These are phyloP conservation scores for Yponomeuta sedellus DNA, from an alignment of 2,888 invertebrate species.

Conservation along the genomic window DNA sequence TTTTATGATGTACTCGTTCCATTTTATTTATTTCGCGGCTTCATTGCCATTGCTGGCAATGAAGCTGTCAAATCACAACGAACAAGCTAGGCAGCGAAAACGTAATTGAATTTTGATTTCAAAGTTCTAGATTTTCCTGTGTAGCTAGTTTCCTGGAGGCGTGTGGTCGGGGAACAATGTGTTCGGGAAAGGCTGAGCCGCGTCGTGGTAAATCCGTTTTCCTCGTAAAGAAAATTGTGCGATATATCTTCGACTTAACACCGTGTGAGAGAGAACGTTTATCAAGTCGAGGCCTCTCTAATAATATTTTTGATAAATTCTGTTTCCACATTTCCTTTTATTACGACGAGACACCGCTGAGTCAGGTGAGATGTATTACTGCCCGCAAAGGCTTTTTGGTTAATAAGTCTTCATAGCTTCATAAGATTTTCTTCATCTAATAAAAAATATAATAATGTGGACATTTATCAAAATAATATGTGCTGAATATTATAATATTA, in stretches of 20 bases:
- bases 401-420: not conserved
- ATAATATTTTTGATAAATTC: constrained; percentile 38
- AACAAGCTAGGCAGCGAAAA: not conserved
- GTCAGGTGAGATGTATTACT: constrained; percentile 13
- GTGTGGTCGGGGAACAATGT: constrained; percentile 38
- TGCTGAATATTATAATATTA: no score
- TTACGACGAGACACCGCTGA: constrained; percentile 19
- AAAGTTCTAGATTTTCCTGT: constrained; percentile 28
- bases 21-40: not conserved
- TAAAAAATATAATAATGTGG: not conserved
- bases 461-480: no score
- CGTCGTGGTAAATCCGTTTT: constrained; percentile 58
- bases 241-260: constrained; percentile 66
- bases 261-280: constrained; percentile 47
- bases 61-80: not conserved
- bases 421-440: not conserved
- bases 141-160: constrained; percentile 52
- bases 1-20: constrained; percentile 48
- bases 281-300: constrained; percentile 56
- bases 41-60: not conserved
- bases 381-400: not conserved
- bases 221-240: constrained; percentile 68
- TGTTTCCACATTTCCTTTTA: constrained; percentile 27
- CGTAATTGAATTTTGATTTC: not conserved
- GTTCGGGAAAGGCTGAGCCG: constrained; percentile 38